Percentiles rank a stretch among this genome's conserved stretches.
phyloP scores from a whole-genome alignment of 2,797 vertebrate genomes.

The Garrulus glandarius region DNA sequence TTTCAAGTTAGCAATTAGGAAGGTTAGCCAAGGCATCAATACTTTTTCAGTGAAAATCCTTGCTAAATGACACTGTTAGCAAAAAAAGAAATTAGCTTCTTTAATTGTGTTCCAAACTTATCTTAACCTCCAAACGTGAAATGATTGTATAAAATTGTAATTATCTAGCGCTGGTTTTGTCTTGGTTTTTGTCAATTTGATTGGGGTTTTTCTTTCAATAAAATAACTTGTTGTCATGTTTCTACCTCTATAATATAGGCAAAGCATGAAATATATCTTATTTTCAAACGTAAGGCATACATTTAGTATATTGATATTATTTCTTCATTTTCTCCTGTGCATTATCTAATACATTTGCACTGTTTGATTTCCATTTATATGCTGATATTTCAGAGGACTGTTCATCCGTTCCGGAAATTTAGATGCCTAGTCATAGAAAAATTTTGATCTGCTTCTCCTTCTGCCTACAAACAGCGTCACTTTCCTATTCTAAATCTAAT shows the following conservation, averaged over 20 bases:
- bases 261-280: neutral
- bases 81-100: neutral
- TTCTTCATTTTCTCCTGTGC: neutral
- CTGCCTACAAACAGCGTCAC: neutral
- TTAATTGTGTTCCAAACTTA: slow-evolving; percentile 25
- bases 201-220: neutral
- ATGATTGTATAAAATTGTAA: neutral
- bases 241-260: neutral
- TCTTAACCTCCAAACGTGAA: neutral
- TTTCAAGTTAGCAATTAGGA: neutral
- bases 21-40: neutral
- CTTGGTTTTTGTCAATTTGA: neutral
- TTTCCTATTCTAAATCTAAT: neutral
- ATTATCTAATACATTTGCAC: neutral
- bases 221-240: neutral
- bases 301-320: neutral
- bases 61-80: neutral
- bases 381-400: neutral
- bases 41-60: neutral
- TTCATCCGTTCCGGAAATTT: neutral
- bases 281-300: neutral
- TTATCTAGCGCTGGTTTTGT: neutral
- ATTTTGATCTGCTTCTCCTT: neutral
- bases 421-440: neutral
- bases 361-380: neutral